These are phyloP conservation scores for Luperina testacea DNA, from an alignment of 2,888 invertebrate species.

Conservation along the genomic window DNA sequence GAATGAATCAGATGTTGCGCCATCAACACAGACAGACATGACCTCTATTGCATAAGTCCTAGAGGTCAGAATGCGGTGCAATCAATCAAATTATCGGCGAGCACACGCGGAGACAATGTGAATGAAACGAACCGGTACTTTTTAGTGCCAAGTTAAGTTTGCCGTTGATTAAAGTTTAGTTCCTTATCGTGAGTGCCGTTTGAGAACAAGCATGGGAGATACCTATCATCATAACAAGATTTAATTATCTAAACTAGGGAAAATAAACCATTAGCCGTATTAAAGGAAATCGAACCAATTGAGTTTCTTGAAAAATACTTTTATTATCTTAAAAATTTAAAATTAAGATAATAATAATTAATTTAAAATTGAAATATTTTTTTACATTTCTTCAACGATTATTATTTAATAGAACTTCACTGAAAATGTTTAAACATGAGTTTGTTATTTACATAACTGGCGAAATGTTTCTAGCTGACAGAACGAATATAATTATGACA, in stretches of 20 bases:
- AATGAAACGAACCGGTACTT: slow-evolving; percentile 83
- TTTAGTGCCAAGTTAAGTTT: slow-evolving; percentile 64
- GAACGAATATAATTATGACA: no score
- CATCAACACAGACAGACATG: slow-evolving; percentile 29
- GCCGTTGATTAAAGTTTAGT: slow-evolving; percentile 41
- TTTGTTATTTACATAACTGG: not conserved
- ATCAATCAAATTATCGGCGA: slow-evolving; percentile 65
- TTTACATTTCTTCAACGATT: not conserved
- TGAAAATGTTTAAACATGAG: not conserved
- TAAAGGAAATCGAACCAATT: not conserved
- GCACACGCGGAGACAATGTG: slow-evolving; percentile 68
- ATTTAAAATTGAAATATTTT: no score
- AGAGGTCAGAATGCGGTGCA: slow-evolving; percentile 62
- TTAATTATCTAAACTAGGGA: not conserved
- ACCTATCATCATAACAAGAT: not conserved
- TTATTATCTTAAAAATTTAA: not conserved
- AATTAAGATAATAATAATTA: no score
- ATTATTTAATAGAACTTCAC: not conserved
- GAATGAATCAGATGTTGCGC: slow-evolving; percentile 60
- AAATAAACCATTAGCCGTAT: not conserved
- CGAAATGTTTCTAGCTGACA: not conserved
- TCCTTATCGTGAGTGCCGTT: slow-evolving; percentile 36
- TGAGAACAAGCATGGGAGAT: not conserved
- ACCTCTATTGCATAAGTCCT: slow-evolving; percentile 52
- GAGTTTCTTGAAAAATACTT: not conserved